A percentile compares a stretch with the other conserved stretches of the same genome.
Evolutionary conservation across 92 coral and sea anemone species (phyloP).

Genomic region (Umimayanthus chanpuru): DNA sequence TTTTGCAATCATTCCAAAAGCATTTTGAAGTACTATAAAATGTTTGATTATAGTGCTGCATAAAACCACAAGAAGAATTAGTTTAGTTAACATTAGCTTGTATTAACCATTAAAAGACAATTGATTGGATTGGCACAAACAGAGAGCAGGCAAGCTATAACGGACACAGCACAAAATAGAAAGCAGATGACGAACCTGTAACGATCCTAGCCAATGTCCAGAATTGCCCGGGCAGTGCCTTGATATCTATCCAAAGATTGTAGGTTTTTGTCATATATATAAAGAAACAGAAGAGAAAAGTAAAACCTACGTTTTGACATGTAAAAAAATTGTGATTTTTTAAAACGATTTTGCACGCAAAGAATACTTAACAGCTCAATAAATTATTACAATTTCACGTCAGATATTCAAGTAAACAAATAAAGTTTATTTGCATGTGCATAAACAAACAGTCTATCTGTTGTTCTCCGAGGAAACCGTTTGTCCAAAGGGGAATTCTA

Average conservation of each 20-base stretch:
- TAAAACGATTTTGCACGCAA: neutral
- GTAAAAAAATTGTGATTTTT: neutral
- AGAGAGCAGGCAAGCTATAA: neutral
- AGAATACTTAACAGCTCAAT: neutral
- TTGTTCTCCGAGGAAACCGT: neutral
- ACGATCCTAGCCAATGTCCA: slow-evolving; percentile 25
- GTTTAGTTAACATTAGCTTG: too few species aligned
- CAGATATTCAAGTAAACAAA: neutral
- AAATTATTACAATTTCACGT: neutral
- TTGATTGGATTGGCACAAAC: neutral
- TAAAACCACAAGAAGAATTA: too few species aligned
- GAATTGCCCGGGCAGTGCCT: slow-evolving; percentile 13
- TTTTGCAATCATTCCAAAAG: neutral
- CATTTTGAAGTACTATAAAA: neutral
- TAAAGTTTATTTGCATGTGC: neutral
- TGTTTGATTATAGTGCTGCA: too few species aligned
- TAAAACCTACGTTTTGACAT: neutral
- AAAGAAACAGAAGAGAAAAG: neutral
- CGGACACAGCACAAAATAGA: neutral
- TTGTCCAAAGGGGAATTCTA: neutral
- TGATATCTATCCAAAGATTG: slow-evolving; percentile 29
- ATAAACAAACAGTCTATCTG: neutral
- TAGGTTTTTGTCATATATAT: neutral
- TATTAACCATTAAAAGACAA: too few species aligned
- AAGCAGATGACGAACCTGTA: neutral